Percentiles rank a stretch among this genome's conserved stretches.
Conservation (phyloP, 2,113 vertebrate genomes). For the Ophthalmolycus amberensis region DNA sequence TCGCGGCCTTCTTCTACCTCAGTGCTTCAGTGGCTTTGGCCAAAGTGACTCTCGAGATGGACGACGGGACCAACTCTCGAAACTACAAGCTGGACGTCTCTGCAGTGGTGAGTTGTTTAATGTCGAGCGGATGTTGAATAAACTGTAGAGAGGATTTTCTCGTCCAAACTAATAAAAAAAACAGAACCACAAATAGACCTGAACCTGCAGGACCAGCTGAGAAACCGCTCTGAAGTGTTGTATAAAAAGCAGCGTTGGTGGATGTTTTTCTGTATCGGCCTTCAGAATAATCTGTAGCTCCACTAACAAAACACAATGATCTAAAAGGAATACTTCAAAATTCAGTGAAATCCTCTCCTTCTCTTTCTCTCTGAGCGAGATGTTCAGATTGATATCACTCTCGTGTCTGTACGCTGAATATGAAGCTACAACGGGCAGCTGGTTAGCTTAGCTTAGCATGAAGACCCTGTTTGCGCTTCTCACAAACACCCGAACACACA, state of each 20-base stretch:
- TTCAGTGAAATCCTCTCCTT: not conserved
- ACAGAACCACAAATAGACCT: not conserved
- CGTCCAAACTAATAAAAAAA: not conserved
- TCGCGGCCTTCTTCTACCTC: conserved; percentile 87
- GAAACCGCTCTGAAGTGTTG: not conserved
- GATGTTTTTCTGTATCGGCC: not conserved
- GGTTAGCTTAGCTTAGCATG: not conserved
- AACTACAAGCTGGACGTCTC: conserved; percentile 84
- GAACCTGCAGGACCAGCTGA: not conserved
- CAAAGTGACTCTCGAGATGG: conserved; percentile 23
- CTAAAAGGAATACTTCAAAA: not conserved
- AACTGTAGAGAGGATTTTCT: not conserved
- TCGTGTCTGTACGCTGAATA: no score
- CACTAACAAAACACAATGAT: not conserved
- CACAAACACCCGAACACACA: not conserved
- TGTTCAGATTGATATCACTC: no score
- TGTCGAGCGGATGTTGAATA: not conserved
- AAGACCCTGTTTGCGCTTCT: not conserved
- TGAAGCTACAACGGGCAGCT: not conserved
- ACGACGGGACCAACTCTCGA: rapidly evolving
- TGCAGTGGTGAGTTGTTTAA: conserved; percentile 83
- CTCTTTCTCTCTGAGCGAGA: not conserved
- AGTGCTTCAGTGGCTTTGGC: conserved; percentile 86
- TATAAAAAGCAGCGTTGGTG: no score
- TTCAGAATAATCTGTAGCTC: not conserved